These are phyloP conservation scores for Limonius californicus DNA, from an alignment of 1,140 invertebrate genomes.

Conservation along the genomic window DNA sequence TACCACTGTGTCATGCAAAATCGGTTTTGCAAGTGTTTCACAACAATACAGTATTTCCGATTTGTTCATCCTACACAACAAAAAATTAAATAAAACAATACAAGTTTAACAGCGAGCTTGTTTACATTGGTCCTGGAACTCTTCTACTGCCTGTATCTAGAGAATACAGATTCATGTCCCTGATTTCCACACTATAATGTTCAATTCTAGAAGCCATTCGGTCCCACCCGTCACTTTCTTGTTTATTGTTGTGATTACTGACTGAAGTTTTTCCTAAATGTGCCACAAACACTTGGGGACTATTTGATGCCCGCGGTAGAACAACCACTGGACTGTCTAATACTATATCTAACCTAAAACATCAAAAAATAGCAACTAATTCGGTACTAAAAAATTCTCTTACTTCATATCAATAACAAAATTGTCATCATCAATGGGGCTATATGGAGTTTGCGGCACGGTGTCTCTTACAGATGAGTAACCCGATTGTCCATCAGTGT, in stretches of 20 bases:
- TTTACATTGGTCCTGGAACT: constrained; percentile 34
- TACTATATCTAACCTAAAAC: constrained; percentile 63
- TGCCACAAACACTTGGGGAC: constrained; percentile 83
- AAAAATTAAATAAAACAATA: not conserved
- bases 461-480: constrained; percentile 41
- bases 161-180: constrained; percentile 86
- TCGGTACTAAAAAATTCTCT: constrained; percentile 11
- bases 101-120: not conserved
- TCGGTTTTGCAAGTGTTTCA: constrained; percentile 61
- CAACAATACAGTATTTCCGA: constrained; percentile 67
- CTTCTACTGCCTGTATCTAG: constrained; percentile 54
- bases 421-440: constrained; percentile 44
- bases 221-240: constrained; percentile 23
- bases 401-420: constrained; percentile 39
- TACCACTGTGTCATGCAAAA: constrained; percentile 79
- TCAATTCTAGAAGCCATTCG: constrained; percentile 42
- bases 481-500: constrained; percentile 39
- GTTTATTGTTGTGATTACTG: constrained; percentile 43
- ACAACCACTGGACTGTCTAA: constrained; percentile 89
- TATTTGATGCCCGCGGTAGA: constrained; percentile 69
- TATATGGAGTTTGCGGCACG: constrained; percentile 47
- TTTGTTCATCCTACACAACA: constrained; percentile 41
- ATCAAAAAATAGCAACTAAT: constrained; percentile 23
- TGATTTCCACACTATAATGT: constrained; percentile 62
- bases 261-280: constrained; percentile 87